phyloP scores from a whole-genome alignment of 2,888 invertebrate genomes.

The Syrista parreyssii region DNA sequence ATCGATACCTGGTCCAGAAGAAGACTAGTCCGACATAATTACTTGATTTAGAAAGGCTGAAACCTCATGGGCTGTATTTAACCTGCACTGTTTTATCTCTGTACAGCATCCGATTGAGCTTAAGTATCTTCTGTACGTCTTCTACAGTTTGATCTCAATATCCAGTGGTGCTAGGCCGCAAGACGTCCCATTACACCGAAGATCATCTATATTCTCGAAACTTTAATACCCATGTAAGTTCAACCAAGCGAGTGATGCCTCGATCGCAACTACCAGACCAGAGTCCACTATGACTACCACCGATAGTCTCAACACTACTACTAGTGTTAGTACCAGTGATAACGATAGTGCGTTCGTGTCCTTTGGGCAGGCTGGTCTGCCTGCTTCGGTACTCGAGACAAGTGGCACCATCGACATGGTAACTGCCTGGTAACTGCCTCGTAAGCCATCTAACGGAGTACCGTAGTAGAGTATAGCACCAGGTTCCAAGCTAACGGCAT shows the following conservation, averaged over 20 bases:
- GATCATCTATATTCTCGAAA: not conserved
- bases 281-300: no score
- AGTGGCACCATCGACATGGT: constrained; percentile 56
- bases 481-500: not conserved
- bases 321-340: no score
- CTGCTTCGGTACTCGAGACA: constrained; percentile 44
- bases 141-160: constrained; percentile 6
- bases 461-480: constrained; percentile 12
- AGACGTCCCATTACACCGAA: not conserved
- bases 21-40: constrained; percentile 52
- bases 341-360: not conserved
- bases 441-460: constrained; percentile 57
- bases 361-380: constrained; percentile 19
- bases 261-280: no score
- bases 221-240: constrained; percentile 19
- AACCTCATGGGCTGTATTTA: constrained; percentile 47
- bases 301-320: no score
- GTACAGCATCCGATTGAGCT: constrained; percentile 45
- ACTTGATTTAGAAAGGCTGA: constrained; percentile 43
- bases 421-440: constrained; percentile 58
- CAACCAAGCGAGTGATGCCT: constrained; percentile 37
- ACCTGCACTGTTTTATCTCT: constrained; percentile 54
- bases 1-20: not conserved
- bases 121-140: constrained; percentile 21
- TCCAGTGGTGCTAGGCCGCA: not conserved